Evolutionary conservation across 2,113 vertebrate species (phyloP).

Genomic region (Corythornis vintsioides): DNA sequence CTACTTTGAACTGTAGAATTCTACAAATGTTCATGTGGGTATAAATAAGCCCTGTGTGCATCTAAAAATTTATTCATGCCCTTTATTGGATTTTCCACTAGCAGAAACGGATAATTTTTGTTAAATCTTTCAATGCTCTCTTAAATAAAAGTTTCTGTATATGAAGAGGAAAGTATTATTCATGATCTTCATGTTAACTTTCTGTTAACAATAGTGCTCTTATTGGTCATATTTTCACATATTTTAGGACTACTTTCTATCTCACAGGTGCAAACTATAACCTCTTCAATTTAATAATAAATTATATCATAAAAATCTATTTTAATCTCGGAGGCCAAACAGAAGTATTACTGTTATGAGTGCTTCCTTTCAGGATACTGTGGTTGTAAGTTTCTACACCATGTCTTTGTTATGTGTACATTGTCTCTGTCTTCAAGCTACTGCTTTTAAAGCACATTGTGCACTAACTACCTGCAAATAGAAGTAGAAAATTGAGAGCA

Average conservation of each 20-base stretch:
- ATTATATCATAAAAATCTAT: background rate
- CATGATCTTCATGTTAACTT: background rate
- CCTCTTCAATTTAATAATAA: background rate
- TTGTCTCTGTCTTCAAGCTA: background rate
- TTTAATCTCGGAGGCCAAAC: background rate
- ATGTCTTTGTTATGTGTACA: background rate
- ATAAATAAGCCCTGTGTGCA: fast-evolving
- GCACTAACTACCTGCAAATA: constrained; percentile 1
- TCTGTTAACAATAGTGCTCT: background rate
- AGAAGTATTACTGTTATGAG: background rate
- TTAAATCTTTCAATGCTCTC: background rate
- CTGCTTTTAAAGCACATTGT: background rate
- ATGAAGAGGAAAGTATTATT: background rate
- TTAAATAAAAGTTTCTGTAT: background rate
- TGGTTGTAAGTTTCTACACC: background rate
- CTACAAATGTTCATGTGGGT: background rate
- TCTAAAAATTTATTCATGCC: background rate
- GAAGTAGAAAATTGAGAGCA: background rate
- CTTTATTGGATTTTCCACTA: background rate
- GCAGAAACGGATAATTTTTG: background rate
- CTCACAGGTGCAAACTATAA: background rate
- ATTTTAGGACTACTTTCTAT: background rate
- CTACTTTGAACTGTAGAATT: background rate
- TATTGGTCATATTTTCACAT: background rate
- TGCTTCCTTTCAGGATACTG: background rate